A percentile compares a stretch with the other conserved stretches of the same genome.
Evolutionary conservation across 92 coral and sea anemone genomes (phyloP).

Genomic region (Palythoa heliodiscus): DNA sequence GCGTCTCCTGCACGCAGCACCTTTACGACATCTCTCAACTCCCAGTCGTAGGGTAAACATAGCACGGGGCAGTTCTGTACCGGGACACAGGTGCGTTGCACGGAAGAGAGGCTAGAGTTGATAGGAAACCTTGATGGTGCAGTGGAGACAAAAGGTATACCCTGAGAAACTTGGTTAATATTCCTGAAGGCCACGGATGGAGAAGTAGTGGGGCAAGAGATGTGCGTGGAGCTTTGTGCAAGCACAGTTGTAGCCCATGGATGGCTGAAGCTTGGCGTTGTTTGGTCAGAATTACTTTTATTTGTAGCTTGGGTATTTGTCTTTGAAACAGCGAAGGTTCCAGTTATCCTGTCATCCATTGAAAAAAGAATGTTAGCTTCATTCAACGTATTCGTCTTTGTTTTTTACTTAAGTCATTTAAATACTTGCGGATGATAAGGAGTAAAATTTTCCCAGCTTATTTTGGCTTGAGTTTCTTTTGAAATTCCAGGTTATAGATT

Average conservation of each 20-base stretch:
- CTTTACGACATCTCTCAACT: slow-evolving; percentile 69
- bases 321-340: neutral
- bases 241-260: neutral
- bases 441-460: no score
- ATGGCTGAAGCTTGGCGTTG: neutral
- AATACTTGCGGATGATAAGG: no score
- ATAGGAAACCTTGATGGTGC: neutral
- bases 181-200: neutral
- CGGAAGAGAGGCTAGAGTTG: neutral
- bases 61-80: slow-evolving; percentile 70
- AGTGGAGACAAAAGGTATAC: neutral
- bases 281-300: neutral
- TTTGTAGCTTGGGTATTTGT: neutral
- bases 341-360: neutral
- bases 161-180: neutral
- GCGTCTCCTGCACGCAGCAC: slow-evolving; percentile 80
- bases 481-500: no score
- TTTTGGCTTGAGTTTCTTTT: no score
- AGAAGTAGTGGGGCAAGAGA: neutral
- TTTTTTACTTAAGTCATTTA: neutral
- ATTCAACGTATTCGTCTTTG: neutral
- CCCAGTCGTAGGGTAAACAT: slow-evolving; percentile 77
- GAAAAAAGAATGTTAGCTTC: neutral
- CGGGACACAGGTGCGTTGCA: slow-evolving; percentile 35
- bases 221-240: neutral